phyloP scores from a whole-genome alignment of 2,797 vertebrate species.

The Xenops minutus region DNA sequence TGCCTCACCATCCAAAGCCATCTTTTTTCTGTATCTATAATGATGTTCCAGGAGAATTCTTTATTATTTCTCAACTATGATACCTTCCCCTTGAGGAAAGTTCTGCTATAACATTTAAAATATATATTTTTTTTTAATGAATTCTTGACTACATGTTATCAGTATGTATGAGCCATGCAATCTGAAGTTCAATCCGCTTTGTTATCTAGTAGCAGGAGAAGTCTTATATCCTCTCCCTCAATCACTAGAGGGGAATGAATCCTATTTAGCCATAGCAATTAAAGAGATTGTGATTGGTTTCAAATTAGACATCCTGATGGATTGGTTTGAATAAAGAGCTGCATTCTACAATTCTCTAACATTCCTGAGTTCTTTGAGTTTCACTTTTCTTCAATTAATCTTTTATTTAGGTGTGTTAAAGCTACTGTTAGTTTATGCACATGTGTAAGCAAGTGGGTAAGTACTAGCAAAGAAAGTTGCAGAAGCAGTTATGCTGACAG shows the following conservation, averaged over 20 bases:
- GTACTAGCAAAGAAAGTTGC: slow-evolving; percentile 12
- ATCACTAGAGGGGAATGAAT: background rate
- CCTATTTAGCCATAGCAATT: background rate
- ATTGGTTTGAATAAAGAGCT: background rate
- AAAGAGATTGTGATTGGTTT: background rate
- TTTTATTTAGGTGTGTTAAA: background rate
- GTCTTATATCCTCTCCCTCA: background rate
- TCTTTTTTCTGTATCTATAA: background rate
- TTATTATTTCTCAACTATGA: background rate
- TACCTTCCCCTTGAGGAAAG: background rate
- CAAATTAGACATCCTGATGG: background rate
- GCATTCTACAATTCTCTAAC: background rate
- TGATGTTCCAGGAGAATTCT: background rate
- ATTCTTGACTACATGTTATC: background rate
- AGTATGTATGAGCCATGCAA: background rate
- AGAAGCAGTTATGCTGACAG: background rate
- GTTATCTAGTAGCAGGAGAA: background rate
- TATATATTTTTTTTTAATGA: background rate
- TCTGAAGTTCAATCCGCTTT: background rate
- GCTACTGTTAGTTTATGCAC: background rate
- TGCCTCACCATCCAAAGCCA: background rate
- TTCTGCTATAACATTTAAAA: background rate
- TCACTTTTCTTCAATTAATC: background rate
- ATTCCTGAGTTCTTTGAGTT: background rate
- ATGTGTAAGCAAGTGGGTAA: background rate